Evolutionary conservation across 2,797 vertebrate species (phyloP), one percentile per base, ranked within the genome.

Genomic region (Triplophysa bombifrons): DNA sequence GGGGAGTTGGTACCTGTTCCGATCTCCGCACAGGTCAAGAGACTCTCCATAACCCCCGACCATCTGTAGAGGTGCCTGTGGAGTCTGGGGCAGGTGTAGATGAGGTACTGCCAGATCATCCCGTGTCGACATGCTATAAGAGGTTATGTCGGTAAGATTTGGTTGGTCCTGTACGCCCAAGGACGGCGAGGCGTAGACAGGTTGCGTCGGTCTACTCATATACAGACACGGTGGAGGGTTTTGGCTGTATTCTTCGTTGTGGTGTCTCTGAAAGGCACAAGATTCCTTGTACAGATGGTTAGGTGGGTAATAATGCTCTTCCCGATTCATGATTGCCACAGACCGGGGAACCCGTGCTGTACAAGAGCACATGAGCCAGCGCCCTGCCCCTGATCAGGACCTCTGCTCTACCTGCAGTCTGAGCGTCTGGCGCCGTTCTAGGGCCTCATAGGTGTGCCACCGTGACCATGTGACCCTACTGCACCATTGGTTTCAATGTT

Each of bases 171-270:
- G 87, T 48, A 87, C 80, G 56, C 94, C 93, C 84, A 98, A 82
- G 10, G 94, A 71, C 66, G 92, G 87, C 34, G 94, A 84, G 8
- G 94, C 77, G 88, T 95, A 98, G 20, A 94, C 91, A 10, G 94
- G 87, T 73, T 95, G 95, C 6, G 93, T 94, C 87, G 95, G 96
- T 72, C 97, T 90, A 85, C 94, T 93, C 96, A 98, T 94, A 87
- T 98, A 99, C 61, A 98, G 94, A 87, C 98, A 98, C 48, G 97
- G 95, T 0, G 98, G 97, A 66, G 97, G 98, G 73, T 93, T 94
- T 80, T 90, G 86, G 87, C 68, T 94, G 92, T 94, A 98, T 78
- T 97, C 96, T 80, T 95, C 95, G 16, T 85, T 90, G 17, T 92
- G 95, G 17, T 91, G 61, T 79, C 96, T 92, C 93, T 98, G 97